Conservation (phyloP, 2,113 vertebrate genomes). For the Dromaius novaehollandiae region DNA sequence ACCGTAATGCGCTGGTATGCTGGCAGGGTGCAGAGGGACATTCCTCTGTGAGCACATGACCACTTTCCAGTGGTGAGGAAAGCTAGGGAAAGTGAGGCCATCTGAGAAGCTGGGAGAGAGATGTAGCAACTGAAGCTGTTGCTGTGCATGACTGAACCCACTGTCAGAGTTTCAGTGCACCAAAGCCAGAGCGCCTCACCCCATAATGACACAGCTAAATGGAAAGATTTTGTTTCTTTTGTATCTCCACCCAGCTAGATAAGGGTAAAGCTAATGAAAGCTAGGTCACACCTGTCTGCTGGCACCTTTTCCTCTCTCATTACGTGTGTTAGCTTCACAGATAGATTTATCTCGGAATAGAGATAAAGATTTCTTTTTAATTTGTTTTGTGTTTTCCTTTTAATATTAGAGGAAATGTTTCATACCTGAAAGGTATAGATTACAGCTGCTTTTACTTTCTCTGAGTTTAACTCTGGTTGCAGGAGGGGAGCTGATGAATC, state of each 20-base stretch:
- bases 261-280: slow-evolving; percentile 56
- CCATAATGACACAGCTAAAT: slow-evolving; percentile 65
- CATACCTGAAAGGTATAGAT: background rate
- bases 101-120: background rate
- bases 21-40: background rate
- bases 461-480: background rate
- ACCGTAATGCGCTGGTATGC: fast-evolving
- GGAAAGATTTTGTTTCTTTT: slow-evolving; percentile 65
- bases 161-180: slow-evolving; percentile 68
- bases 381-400: slow-evolving; percentile 51
- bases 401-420: slow-evolving; percentile 23
- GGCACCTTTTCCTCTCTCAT: slow-evolving; percentile 59
- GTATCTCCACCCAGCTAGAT: slow-evolving; percentile 68
- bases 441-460: background rate
- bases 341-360: background rate
- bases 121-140: slow-evolving; percentile 43
- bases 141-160: slow-evolving; percentile 56
- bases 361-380: background rate
- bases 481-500: background rate
- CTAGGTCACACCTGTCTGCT: slow-evolving; percentile 67
- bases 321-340: background rate
- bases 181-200: slow-evolving; percentile 61
- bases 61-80: background rate
- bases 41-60: background rate
- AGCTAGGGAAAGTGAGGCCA: background rate